A percentile compares a stretch with the other conserved stretches of the same genome.
Evolutionary conservation across 2,113 vertebrate species (phyloP).

Genomic region (Campylorhamphus procurvoides): DNA sequence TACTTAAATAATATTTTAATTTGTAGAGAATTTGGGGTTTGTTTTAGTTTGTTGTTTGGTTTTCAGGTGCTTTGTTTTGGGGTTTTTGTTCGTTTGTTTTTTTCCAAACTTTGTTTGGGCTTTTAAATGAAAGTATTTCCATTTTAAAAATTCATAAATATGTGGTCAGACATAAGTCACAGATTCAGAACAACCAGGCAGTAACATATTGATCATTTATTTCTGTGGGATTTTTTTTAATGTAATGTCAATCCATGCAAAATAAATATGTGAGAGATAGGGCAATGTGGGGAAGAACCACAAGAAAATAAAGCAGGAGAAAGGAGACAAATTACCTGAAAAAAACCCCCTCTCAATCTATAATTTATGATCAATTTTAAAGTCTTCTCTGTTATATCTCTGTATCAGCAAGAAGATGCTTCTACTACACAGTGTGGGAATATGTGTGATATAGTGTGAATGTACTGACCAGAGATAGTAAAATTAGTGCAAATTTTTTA

Average conservation of each 20-base stretch:
- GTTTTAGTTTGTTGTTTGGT: neutral
- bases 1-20: neutral
- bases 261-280: neutral
- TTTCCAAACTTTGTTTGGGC: neutral
- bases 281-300: neutral
- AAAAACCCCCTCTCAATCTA: neutral
- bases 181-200: neutral
- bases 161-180: neutral
- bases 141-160: conserved; percentile 8
- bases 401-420: neutral
- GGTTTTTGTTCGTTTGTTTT: neutral
- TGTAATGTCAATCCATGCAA: neutral
- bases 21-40: neutral
- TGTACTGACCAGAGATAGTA: neutral
- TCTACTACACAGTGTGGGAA: neutral
- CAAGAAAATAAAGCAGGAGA: neutral
- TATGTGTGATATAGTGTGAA: neutral
- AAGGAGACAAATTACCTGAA: neutral
- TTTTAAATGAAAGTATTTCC: neutral
- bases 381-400: neutral
- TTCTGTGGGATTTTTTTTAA: neutral
- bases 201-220: neutral
- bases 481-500: neutral
- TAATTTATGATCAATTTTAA: neutral
- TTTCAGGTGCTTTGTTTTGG: neutral